Evolutionary conservation across 2,888 invertebrate genomes (phyloP).

Genomic region (Gryllus longicercus): DNA sequence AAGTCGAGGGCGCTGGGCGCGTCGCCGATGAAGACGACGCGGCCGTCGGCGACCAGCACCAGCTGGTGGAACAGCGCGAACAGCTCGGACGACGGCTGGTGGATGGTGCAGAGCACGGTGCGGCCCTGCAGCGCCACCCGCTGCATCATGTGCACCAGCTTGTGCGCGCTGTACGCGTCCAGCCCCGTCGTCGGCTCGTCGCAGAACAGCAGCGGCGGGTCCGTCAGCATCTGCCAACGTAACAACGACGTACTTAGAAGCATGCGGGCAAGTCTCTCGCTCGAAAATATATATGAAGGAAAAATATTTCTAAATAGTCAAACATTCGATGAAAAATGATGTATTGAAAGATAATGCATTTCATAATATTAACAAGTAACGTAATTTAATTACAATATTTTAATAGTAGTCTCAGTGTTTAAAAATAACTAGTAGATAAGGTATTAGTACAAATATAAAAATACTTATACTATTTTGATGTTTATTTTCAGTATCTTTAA

Average conservation of each 20-base stretch:
- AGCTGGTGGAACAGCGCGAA: constrained; percentile 77
- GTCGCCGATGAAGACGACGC: constrained; percentile 79
- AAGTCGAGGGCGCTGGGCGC: constrained; percentile 62
- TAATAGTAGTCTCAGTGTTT: too few species aligned
- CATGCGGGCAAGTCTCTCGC: neutral
- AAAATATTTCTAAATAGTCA: too few species aligned
- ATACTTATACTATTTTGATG: too few species aligned
- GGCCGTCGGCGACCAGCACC: constrained; percentile 77
- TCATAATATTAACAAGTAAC: too few species aligned
- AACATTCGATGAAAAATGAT: too few species aligned
- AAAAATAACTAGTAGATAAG: too few species aligned
- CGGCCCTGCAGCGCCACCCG: constrained; percentile 71
- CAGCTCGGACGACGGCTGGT: constrained; percentile 86
- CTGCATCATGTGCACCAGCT: constrained; percentile 68
- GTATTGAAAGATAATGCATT: too few species aligned
- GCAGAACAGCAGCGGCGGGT: constrained; percentile 88
- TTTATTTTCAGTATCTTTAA: too few species aligned
- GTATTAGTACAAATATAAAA: too few species aligned
- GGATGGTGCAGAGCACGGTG: constrained; percentile 89
- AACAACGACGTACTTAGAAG: too few species aligned
- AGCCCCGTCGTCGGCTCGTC: constrained; percentile 95
- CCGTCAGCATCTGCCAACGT: constrained; percentile 67
- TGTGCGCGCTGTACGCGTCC: constrained; percentile 89
- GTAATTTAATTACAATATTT: too few species aligned
- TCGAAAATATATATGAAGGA: neutral